Evolutionary conservation across 2,888 invertebrate genomes (phyloP).

Genomic region (Drosophila quinaria): DNA sequence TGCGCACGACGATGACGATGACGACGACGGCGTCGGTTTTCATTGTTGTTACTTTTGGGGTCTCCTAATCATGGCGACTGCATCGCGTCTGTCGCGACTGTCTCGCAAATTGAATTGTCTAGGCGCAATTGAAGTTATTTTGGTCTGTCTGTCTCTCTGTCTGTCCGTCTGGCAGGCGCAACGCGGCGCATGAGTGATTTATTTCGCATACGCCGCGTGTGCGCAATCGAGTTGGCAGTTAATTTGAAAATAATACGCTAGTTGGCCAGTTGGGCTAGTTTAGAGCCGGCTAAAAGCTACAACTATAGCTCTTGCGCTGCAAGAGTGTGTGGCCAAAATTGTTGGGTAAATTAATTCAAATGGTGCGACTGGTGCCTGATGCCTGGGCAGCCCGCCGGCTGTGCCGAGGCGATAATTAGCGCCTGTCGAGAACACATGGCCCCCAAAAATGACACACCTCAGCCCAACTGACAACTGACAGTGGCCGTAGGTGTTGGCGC

Average conservation of each 20-base stretch:
- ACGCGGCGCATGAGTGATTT: constrained; percentile 78
- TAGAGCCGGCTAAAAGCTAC: constrained; percentile 3
- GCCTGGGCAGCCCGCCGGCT: constrained; percentile 51
- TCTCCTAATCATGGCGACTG: constrained; percentile 72
- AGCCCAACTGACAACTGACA: constrained; percentile 38
- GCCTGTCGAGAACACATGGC: constrained; percentile 78
- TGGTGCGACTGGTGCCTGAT: constrained; percentile 20
- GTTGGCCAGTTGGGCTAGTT: constrained; percentile 17
- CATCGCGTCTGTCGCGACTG: constrained; percentile 66
- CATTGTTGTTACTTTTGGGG: constrained; percentile 47
- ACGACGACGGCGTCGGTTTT: constrained; percentile 37
- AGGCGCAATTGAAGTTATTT: constrained; percentile 52
- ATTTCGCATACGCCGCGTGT: constrained; percentile 81
- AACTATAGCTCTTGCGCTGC: background rate
- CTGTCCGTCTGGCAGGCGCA: constrained; percentile 23
- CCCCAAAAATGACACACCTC: constrained; percentile 56
- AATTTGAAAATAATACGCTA: constrained; percentile 77
- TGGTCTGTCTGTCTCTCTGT: constrained; percentile 19
- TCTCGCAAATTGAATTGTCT: constrained; percentile 77
- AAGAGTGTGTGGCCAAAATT: constrained; percentile 60
- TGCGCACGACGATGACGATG: constrained; percentile 53
- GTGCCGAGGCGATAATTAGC: constrained; percentile 77
- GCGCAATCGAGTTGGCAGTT: constrained; percentile 68
- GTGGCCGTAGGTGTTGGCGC: constrained; percentile 52
- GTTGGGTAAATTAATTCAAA: constrained; percentile 71